Evolutionary conservation across 2,113 vertebrate genomes (phyloP), one percentile per base, ranked within the genome.

Genomic region (Hemiscyllium ocellatum): DNA sequence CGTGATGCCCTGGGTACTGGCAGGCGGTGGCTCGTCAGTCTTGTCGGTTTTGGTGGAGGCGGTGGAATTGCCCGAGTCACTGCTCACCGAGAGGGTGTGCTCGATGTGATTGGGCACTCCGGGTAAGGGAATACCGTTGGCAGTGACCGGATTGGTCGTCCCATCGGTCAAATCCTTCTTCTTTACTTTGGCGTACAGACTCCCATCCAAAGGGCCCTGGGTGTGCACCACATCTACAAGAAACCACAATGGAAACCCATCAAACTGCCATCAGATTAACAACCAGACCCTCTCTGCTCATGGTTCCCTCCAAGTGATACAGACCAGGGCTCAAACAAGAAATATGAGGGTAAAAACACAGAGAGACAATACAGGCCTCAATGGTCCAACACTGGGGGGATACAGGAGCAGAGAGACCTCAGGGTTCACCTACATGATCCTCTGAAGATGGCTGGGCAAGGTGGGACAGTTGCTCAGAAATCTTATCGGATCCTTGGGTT

Each of bases 121-220:
- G 0, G 97, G 97, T 0, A 98, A 97, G 0, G 97, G 97, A 33
- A 56, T 86, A 0, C 80, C 95, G 3, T 98, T 96, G 0, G 97
- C 95, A 6, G 97, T 98, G 96, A 98, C 97, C 0, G 98, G 96
- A n/a, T 97, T 98, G 0, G 98, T 97, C 96, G 97, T 98, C 96
- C 97, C 97, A 97, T 98, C 97, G 52, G 98, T 96, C 17, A 98
- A 99, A 95, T 99, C 98, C 97, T 99, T 99, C 98, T 99, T 99
- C 96, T 99, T 99, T 96, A 99, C 99, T 97, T 99, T 99, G 97
- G 99, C 99, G 8, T 99, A 99, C 96, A 99, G 98, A 97, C 99
- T 99, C 96, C 99, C 99, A 0, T 99, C 99, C 96, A 99, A 97
- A 0, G 99, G 99, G 65, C 99, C 99, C 97, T 99, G 98, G 0